Evolutionary conservation across 2,113 vertebrate species (phyloP).

Genomic region (Peromyscus leucopus): DNA sequence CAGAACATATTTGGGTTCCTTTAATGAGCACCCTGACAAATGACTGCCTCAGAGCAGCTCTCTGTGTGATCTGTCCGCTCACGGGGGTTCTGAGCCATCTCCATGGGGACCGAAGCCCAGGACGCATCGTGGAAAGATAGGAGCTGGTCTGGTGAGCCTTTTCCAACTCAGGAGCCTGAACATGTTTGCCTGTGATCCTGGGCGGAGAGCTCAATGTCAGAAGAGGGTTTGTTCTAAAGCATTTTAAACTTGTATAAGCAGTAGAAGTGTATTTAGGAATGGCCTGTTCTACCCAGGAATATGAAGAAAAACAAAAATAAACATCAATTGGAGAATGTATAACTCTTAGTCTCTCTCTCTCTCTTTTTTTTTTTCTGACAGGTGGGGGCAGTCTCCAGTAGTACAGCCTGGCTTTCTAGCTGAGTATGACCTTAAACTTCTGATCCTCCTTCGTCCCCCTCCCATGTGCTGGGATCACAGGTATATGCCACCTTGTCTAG

Average conservation of each 20-base stretch:
- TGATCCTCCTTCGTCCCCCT: background rate
- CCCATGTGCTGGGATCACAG: background rate
- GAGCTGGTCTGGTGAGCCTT: background rate
- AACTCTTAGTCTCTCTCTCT: background rate
- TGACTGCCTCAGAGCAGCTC: background rate
- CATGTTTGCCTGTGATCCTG: background rate
- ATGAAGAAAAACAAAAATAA: background rate
- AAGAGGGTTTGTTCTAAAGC: background rate
- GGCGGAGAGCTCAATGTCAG: background rate
- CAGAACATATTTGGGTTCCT: background rate
- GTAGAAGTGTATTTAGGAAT: background rate
- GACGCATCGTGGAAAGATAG: background rate
- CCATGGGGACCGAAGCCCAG: background rate
- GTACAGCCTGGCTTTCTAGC: background rate
- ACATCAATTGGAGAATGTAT: background rate
- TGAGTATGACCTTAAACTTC: background rate
- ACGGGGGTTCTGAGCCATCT: background rate
- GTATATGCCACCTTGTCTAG: background rate
- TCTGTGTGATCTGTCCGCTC: background rate
- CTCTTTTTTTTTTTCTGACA: background rate
- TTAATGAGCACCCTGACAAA: background rate
- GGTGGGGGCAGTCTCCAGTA: background rate
- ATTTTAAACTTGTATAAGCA: background rate
- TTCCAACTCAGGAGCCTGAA: background rate
- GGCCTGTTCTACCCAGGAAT: background rate